phyloP scores from a whole-genome alignment of 2,797 vertebrate genomes.

The Psittacula echo region DNA sequence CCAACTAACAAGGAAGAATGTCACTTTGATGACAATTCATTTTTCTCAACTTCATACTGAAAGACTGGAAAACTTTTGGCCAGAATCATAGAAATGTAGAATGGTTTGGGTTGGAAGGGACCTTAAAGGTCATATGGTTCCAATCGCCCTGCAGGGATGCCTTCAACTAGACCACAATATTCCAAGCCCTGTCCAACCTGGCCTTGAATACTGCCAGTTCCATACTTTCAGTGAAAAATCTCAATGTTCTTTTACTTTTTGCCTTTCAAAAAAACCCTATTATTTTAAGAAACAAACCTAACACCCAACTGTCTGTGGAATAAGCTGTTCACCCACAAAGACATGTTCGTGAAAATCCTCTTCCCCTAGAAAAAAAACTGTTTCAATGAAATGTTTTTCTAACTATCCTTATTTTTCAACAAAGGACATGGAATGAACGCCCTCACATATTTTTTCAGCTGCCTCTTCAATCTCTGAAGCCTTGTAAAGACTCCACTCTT shows the following conservation, averaged over 20 bases:
- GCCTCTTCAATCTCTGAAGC: conserved; percentile 28
- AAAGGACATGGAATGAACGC: not conserved
- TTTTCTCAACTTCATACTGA: not conserved
- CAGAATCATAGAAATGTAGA: not conserved
- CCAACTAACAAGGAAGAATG: not conserved
- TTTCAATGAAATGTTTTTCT: not conserved
- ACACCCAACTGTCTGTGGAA: not conserved
- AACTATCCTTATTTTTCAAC: not conserved
- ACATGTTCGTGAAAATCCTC: not conserved
- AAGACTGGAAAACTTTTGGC: not conserved
- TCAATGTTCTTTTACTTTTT: not conserved
- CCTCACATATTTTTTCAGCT: conserved; percentile 29
- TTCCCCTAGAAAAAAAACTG: not conserved
- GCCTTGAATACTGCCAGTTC: not conserved
- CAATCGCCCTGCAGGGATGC: not conserved
- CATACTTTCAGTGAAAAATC: not conserved
- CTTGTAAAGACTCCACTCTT: conserved; percentile 14
- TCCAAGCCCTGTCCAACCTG: not conserved
- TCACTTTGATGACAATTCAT: not conserved
- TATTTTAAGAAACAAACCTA: not conserved
- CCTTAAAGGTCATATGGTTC: not conserved
- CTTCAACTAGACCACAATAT: not conserved
- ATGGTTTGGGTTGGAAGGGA: not conserved
- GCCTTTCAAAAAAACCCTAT: not conserved
- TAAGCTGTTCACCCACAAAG: not conserved